Conservation (phyloP, 2,797 vertebrate genomes). For the Microctenopoma steveboyesi region DNA sequence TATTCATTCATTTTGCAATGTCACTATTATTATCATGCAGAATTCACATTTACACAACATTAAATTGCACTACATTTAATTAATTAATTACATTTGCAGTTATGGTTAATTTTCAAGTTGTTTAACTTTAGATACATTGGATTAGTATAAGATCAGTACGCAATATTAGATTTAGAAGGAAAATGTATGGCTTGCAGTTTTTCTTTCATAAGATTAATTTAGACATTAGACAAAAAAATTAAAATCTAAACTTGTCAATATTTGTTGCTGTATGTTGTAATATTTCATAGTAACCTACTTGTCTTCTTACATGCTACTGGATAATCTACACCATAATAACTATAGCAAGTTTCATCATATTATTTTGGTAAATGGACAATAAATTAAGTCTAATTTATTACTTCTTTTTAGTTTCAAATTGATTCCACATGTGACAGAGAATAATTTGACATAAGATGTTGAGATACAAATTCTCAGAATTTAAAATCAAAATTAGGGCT, state of each 20-base stretch:
- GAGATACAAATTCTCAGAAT: not conserved
- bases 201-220: not conserved
- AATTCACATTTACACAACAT: not conserved
- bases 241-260: not conserved
- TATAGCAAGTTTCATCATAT: too few species aligned
- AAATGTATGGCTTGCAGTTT: too few species aligned
- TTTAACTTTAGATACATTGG: not conserved
- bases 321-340: too few species aligned
- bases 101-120: not conserved
- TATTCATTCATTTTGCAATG: too few species aligned
- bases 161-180: too few species aligned
- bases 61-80: too few species aligned
- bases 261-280: not conserved
- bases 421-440: not conserved
- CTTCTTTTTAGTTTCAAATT: not conserved
- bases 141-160: too few species aligned
- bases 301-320: not conserved
- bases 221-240: not conserved
- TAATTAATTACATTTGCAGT: not conserved
- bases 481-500: not conserved
- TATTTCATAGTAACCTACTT: constrained; percentile 11
- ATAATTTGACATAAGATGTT: not conserved
- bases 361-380: not conserved
- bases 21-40: not conserved
- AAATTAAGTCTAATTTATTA: not conserved